Evolutionary conservation across 2,113 vertebrate species (phyloP).

Genomic region (Podocnemis expansa): DNA sequence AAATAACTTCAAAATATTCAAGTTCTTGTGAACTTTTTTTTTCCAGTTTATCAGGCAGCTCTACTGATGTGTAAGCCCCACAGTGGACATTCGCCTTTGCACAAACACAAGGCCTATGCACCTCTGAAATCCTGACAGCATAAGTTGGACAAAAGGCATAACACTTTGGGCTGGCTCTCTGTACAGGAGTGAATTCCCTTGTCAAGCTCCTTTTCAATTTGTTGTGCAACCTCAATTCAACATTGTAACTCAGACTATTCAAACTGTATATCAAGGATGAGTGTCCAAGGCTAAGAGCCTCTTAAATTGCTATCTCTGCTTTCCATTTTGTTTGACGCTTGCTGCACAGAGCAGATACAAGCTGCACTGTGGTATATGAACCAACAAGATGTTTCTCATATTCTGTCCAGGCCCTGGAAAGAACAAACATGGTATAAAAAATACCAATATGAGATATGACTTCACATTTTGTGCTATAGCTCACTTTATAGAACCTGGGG

Average conservation of each 20-base stretch:
- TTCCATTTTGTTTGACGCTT: neutral
- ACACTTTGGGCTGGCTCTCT: neutral
- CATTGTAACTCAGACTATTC: neutral
- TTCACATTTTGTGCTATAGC: neutral
- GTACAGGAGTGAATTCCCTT: neutral
- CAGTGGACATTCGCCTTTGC: neutral
- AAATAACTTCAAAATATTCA: neutral
- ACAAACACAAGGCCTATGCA: neutral
- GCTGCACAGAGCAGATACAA: neutral
- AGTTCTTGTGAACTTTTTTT: neutral
- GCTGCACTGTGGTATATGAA: neutral
- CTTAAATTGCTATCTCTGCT: neutral
- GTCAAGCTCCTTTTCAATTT: neutral
- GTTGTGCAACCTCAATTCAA: neutral
- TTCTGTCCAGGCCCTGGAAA: slow-evolving; percentile 47
- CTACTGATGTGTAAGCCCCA: neutral
- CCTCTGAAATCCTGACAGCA: neutral
- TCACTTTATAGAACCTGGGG: rapidly evolving
- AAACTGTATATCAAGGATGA: neutral
- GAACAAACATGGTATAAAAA: neutral
- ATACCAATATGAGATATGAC: neutral
- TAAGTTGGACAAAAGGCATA: neutral
- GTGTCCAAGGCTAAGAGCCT: neutral
- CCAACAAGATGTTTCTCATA: slow-evolving; percentile 40
- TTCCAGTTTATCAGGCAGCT: neutral